A percentile compares a stretch with the other conserved stretches of the same genome.
Conservation (phyloP, 2,888 invertebrate species). For the Drosophila fungiperda region DNA sequence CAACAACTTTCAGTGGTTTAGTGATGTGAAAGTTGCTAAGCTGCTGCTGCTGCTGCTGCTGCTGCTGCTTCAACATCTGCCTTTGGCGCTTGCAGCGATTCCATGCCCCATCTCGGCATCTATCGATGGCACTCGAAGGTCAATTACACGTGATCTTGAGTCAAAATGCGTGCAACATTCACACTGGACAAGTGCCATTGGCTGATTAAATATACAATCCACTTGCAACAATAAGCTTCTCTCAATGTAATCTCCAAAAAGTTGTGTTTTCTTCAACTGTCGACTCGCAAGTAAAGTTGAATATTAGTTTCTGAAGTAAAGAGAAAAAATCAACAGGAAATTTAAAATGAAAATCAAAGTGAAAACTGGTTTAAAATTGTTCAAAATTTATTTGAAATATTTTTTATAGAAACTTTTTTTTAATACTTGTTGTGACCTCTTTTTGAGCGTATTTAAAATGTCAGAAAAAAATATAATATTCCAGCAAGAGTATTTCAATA, state of each 20-base stretch:
- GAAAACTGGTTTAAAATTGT: background rate
- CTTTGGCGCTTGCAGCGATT: background rate
- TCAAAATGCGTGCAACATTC: slow-evolving; percentile 56
- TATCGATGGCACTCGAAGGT: slow-evolving; percentile 59
- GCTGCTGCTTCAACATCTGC: background rate
- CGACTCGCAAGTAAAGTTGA: too few relatives aligned
- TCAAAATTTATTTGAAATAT: background rate
- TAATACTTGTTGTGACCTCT: background rate
- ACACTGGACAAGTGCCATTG: slow-evolving; percentile 16
- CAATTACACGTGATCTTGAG: slow-evolving; percentile 67
- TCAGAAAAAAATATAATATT: background rate
- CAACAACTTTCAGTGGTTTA: slow-evolving; percentile 79
- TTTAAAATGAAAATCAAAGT: background rate
- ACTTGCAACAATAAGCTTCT: background rate
- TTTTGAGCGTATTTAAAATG: background rate
- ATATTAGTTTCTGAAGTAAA: too few relatives aligned
- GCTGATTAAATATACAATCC: slow-evolving; percentile 10
- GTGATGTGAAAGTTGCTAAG: slow-evolving; percentile 76
- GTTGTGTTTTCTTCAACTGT: background rate
- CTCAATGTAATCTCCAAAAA: background rate
- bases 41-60: slow-evolving; percentile 38
- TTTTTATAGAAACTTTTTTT: background rate
- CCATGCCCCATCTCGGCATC: slow-evolving; percentile 7
- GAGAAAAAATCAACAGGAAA: background rate
- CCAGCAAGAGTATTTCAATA: background rate